A percentile compares a stretch with the other conserved stretches of the same genome.
These are phyloP conservation scores for Euplagia quadripunctaria DNA, from an alignment of 2,888 invertebrate genomes.

Conservation along the genomic window DNA sequence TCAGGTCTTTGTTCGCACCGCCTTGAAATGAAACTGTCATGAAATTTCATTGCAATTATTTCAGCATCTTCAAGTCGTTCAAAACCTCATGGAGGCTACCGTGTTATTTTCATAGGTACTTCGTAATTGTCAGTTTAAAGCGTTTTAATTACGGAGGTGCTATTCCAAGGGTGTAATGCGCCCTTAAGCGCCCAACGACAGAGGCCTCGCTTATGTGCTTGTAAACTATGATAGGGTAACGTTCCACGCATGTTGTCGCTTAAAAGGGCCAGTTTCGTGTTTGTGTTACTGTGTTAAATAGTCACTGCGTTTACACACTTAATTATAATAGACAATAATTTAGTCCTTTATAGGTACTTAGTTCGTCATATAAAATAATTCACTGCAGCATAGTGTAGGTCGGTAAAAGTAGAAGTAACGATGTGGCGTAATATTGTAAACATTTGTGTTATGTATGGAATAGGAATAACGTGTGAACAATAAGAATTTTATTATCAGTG, in stretches of 20 bases:
- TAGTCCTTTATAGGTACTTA: constrained; percentile 42
- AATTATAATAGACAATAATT: constrained; percentile 60
- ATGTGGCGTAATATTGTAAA: constrained; percentile 5
- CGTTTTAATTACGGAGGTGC: constrained; percentile 83
- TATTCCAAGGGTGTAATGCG: constrained; percentile 81
- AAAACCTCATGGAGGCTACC: constrained; percentile 57
- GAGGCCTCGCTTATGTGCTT: constrained; percentile 70
- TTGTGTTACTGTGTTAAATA: constrained; percentile 70
- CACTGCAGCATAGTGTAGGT: constrained; percentile 27
- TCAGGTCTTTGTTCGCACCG: constrained; percentile 20
- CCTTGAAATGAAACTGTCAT: constrained; percentile 22
- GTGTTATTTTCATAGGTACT: constrained; percentile 69
- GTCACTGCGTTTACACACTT: constrained; percentile 61
- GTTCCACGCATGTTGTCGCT: constrained; percentile 60
- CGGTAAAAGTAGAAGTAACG: constrained; percentile 12
- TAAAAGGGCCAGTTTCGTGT: constrained; percentile 67
- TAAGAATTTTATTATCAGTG: background rate
- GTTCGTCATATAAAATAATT: constrained; percentile 40
- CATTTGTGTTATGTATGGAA: background rate
- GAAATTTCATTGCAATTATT: constrained; percentile 49
- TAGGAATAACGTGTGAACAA: background rate
- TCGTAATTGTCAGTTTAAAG: constrained; percentile 81
- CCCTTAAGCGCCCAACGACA: constrained; percentile 74
- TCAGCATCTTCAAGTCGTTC: constrained; percentile 50
- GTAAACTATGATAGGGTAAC: constrained; percentile 78